phyloP scores from a whole-genome alignment of 2,113 vertebrate species.

The Pteruthius melanotis region DNA sequence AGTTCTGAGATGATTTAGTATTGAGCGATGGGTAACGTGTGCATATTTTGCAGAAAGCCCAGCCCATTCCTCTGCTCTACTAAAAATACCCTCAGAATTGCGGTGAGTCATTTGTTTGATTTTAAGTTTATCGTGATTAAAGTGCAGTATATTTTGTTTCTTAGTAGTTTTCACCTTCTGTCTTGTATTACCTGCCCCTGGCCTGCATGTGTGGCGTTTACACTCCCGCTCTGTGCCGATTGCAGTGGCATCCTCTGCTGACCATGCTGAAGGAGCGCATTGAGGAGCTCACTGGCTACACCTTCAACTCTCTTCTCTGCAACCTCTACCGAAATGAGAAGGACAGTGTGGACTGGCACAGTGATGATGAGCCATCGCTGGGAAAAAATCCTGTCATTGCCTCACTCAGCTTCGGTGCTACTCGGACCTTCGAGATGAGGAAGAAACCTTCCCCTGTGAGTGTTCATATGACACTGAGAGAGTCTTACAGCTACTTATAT shows the following conservation, averaged over 20 bases:
- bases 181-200: background rate
- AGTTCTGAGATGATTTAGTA: background rate
- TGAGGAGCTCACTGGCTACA: constrained; percentile 69
- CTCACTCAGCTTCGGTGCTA: constrained; percentile 91
- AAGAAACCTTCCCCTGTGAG: constrained; percentile 88
- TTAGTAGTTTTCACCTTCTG: background rate
- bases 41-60: background rate
- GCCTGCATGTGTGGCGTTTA: background rate
- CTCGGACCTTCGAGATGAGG: constrained; percentile 88
- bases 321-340: constrained; percentile 89
- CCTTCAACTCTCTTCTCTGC: constrained; percentile 92
- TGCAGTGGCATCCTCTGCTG: constrained; percentile 88
- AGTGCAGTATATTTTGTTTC: background rate
- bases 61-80: background rate
- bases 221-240: background rate
- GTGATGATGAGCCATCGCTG: constrained; percentile 84
- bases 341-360: constrained; percentile 96
- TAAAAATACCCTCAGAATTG: background rate
- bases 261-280: constrained; percentile 69
- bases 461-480: background rate
- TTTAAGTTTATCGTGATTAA: background rate
- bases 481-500: background rate
- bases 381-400: constrained; percentile 84
- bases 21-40: fast-evolving
- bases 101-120: background rate